Conservation (phyloP, 2,113 vertebrate species). For the Gavialis gangeticus region DNA sequence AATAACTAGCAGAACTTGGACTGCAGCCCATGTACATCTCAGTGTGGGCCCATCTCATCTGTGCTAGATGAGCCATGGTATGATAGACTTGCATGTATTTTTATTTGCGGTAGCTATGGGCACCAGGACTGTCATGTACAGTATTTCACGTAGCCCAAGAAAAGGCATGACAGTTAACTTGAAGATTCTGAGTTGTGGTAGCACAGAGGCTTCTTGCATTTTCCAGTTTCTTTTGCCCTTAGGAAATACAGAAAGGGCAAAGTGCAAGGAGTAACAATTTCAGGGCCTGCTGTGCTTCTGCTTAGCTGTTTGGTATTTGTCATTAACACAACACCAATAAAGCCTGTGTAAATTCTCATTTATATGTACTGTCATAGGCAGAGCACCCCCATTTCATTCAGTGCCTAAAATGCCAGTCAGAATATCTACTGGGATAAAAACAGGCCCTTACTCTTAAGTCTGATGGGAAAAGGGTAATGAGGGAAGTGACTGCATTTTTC, state of each 20-base stretch:
- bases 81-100: not conserved
- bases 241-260: not conserved
- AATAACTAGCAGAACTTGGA: not conserved
- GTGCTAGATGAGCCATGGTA: not conserved
- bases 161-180: not conserved
- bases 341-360: constrained; percentile 9
- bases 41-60: accelerated
- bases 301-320: constrained; percentile 54
- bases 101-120: too few relatives aligned
- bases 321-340: constrained; percentile 68
- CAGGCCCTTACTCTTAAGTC: too few relatives aligned
- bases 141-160: not conserved
- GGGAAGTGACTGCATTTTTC: too few relatives aligned
- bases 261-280: not conserved
- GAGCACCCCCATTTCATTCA: too few relatives aligned
- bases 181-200: not conserved
- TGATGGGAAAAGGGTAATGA: too few relatives aligned
- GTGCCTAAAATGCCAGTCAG: not conserved
- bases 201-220: not conserved
- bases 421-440: too few relatives aligned
- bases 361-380: too few relatives aligned
- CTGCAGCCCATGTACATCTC: accelerated
- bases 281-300: not conserved
- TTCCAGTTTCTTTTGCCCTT: constrained; percentile 20
- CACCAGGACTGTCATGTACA: too few relatives aligned